These are phyloP conservation scores for Aramus guarauna DNA, from an alignment of 2,113 vertebrate genomes.

Conservation along the genomic window DNA sequence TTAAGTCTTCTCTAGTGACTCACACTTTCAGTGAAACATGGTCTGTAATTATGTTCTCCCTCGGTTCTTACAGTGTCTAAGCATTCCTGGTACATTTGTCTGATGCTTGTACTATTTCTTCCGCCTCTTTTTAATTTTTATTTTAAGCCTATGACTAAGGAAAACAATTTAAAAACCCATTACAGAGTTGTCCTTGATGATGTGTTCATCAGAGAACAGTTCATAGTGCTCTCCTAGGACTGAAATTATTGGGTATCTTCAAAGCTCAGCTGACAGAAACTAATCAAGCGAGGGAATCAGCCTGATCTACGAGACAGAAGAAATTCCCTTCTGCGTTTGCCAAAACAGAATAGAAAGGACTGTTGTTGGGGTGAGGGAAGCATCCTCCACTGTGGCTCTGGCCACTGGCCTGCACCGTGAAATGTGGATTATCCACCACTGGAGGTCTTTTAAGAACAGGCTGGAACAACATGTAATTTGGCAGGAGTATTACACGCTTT, in stretches of 20 bases:
- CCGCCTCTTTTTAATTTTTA: constrained; percentile 14
- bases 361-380: not conserved
- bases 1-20: constrained; percentile 1
- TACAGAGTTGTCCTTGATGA: constrained; percentile 9
- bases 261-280: constrained; percentile 4
- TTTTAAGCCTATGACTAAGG: constrained; percentile 54
- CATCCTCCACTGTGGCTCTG: not conserved
- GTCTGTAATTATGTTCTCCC: constrained; percentile 24
- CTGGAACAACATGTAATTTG: not conserved
- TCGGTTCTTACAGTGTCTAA: constrained; percentile 16
- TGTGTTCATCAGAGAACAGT: not conserved
- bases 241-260: not conserved
- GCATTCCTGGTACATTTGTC: not conserved
- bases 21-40: not conserved
- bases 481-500: not conserved
- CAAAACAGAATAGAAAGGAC: not conserved
- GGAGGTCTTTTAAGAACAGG: not conserved
- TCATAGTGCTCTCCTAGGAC: not conserved
- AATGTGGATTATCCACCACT: not conserved
- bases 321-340: not conserved
- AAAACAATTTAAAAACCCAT: constrained; percentile 40
- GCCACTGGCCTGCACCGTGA: not conserved
- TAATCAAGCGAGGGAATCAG: not conserved
- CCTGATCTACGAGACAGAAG: not conserved
- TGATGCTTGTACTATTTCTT: constrained; percentile 3